Percentiles rank a stretch among this genome's conserved stretches.
Evolutionary conservation across 2,888 invertebrate species (phyloP).

Genomic region (Meteorus colon): DNA sequence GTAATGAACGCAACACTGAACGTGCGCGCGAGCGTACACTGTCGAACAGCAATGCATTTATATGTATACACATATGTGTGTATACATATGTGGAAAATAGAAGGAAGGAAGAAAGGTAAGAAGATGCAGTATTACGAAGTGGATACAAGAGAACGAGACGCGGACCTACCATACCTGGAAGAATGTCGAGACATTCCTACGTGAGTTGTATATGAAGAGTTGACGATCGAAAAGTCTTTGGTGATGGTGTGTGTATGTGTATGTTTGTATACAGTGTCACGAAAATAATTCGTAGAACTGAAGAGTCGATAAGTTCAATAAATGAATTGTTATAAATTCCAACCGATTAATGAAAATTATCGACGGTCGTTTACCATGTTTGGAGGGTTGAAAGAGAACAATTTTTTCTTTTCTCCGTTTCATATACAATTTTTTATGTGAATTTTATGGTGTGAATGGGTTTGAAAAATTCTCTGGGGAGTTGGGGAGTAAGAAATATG

Average conservation of each 20-base stretch:
- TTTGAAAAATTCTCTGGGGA: no score
- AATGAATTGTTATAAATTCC: slow-evolving; percentile 33
- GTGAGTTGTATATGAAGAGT: slow-evolving; percentile 45
- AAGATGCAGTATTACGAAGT: slow-evolving; percentile 26
- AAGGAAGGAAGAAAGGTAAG: background rate
- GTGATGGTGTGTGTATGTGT: slow-evolving; percentile 5
- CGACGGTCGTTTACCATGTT: no score
- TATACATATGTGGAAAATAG: background rate
- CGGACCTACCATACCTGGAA: slow-evolving; percentile 47
- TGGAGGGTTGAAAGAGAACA: background rate
- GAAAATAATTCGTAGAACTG: slow-evolving; percentile 33
- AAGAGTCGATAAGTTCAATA: slow-evolving; percentile 9
- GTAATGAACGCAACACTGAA: slow-evolving; percentile 21
- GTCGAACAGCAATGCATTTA: background rate
- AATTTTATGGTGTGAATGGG: no score
- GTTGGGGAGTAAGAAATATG: no score
- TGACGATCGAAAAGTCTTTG: slow-evolving; percentile 15
- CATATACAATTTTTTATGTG: background rate
- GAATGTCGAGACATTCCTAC: slow-evolving; percentile 48
- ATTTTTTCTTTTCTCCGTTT: background rate
- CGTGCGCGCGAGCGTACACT: background rate
- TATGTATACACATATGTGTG: background rate
- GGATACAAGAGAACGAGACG: slow-evolving; percentile 1
- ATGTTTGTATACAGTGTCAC: slow-evolving; percentile 10
- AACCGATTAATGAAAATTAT: background rate